These are phyloP conservation scores for Strigamia crassipes DNA, from an alignment of 2,888 invertebrate genomes.

Conservation along the genomic window DNA sequence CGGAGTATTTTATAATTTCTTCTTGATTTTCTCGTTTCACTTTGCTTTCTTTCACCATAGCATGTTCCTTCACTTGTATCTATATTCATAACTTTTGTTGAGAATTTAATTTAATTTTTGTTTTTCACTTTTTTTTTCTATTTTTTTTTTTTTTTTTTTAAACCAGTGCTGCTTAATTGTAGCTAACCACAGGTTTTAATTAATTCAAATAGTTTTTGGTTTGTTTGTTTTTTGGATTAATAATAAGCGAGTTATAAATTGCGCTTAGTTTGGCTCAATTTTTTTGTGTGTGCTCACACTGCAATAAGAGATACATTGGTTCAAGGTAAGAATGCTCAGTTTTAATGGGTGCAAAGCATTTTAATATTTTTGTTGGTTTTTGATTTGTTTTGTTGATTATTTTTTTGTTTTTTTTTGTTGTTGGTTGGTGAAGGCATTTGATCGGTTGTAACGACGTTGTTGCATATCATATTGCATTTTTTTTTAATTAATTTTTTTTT, in stretches of 20 bases:
- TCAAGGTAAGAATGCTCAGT: constrained; percentile 47
- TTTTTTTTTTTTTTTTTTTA: background rate
- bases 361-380: background rate
- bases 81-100: background rate
- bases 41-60: background rate
- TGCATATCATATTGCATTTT: constrained; percentile 18
- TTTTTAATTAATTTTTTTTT: background rate
- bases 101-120: background rate
- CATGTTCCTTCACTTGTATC: constrained; percentile 5
- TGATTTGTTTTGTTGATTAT: no score
- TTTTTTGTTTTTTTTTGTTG: background rate
- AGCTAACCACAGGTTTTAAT: background rate
- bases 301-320: constrained; percentile 48
- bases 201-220: no score
- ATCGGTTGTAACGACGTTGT: constrained; percentile 1
- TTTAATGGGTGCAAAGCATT: constrained; percentile 31
- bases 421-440: background rate
- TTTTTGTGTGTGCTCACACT: constrained; percentile 30
- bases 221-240: no score
- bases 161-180: background rate
- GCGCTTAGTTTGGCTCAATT: constrained; percentile 25
- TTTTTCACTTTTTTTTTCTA: no score
- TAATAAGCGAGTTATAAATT: constrained; percentile 7
- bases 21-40: constrained; percentile 7
- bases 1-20: background rate